Evolutionary conservation across 2,888 invertebrate species (phyloP).

Genomic region (Yponomeuta malinellus): DNA sequence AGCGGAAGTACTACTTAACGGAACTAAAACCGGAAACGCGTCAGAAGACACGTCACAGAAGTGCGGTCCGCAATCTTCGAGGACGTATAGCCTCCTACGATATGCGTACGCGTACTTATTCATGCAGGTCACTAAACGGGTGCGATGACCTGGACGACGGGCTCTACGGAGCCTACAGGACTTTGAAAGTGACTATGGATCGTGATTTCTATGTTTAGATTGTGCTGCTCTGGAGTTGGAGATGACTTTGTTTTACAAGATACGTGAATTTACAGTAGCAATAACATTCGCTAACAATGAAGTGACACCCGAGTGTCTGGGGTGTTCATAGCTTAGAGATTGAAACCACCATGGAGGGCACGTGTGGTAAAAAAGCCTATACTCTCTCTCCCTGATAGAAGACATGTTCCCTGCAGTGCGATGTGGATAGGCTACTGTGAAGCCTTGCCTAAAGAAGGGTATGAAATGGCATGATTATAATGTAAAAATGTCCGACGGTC

Average conservation of each 20-base stretch:
- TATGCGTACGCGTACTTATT: slow-evolving; percentile 57
- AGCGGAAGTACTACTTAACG: slow-evolving; percentile 64
- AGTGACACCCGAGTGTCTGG: no score
- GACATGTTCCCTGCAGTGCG: no score
- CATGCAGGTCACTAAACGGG: slow-evolving; percentile 50
- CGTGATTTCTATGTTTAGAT: slow-evolving; percentile 37
- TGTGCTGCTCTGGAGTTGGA: not conserved
- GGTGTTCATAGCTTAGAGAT: no score
- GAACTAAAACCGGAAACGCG: slow-evolving; percentile 51
- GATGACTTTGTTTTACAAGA: not conserved
- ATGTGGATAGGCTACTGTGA: no score
- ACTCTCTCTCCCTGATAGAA: no score
- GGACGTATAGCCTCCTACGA: slow-evolving; percentile 54
- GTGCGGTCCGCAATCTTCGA: slow-evolving; percentile 42
- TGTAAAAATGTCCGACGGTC: no score
- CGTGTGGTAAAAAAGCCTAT: no score
- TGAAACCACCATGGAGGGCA: no score
- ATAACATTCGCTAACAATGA: no score
- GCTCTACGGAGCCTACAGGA: slow-evolving; percentile 57
- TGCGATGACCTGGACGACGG: slow-evolving; percentile 58
- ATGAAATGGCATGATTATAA: no score
- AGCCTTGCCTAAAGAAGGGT: no score
- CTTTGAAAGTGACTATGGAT: slow-evolving; percentile 45
- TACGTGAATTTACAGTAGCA: no score
- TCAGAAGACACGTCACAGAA: slow-evolving; percentile 41